Percentiles rank a stretch among this genome's conserved stretches.
Evolutionary conservation across 2,888 invertebrate species (phyloP).

Genomic region (Phorcus lineatus): DNA sequence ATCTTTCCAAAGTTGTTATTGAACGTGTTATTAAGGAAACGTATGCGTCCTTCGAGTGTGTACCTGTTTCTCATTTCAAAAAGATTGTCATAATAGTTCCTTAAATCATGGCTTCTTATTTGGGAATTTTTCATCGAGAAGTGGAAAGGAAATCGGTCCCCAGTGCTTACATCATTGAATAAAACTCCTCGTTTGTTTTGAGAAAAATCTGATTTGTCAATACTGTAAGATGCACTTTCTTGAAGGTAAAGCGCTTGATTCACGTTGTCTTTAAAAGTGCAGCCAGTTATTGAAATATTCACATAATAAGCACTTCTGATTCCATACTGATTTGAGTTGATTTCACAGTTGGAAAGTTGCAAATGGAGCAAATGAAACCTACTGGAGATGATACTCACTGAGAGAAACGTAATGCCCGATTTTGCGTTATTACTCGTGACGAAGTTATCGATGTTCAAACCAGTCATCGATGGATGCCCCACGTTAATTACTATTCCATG

Average conservation of each 20-base stretch:
- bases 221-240: not conserved
- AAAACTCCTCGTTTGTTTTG: not conserved
- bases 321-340: not conserved
- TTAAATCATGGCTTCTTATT: not conserved
- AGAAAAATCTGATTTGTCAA: not conserved
- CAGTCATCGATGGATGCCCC: not conserved
- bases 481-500: conserved; percentile 19
- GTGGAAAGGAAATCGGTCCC: not conserved
- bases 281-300: not conserved
- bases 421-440: not conserved
- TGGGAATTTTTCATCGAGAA: not conserved
- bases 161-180: not conserved
- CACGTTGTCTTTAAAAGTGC: not conserved
- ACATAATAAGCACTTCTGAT: not conserved
- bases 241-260: not conserved
- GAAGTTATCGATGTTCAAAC: not conserved
- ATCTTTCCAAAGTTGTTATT: not conserved
- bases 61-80: no score
- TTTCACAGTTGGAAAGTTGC: not conserved
- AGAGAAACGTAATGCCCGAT: not conserved
- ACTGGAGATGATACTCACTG: not conserved
- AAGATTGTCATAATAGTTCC: not conserved
- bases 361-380: no score
- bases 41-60: not conserved
- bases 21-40: not conserved